A percentile compares a stretch with the other conserved stretches of the same genome.
phyloP scores from a whole-genome alignment of 1,140 invertebrate genomes.

The Drosophila azteca region DNA sequence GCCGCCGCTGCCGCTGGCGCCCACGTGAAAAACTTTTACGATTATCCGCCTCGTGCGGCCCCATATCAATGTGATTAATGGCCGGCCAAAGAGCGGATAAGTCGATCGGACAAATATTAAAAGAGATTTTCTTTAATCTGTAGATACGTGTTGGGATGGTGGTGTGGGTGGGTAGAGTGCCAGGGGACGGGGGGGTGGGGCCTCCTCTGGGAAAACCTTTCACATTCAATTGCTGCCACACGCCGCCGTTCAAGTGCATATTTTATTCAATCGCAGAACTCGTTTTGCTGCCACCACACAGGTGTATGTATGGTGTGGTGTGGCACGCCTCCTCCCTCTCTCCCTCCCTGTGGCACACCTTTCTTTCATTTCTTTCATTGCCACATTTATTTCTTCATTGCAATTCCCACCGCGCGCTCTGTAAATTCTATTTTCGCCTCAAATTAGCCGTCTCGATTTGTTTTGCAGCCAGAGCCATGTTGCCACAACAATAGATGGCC shows the following conservation, averaged over 20 bases:
- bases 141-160: constrained; percentile 1
- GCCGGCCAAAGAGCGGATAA: constrained; percentile 44
- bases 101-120: constrained; percentile 44
- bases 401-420: not conserved
- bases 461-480: constrained; percentile 45
- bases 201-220: constrained; percentile 53
- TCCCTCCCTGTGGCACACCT: constrained; percentile 39
- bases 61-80: constrained; percentile 42
- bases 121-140: constrained; percentile 39
- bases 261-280: constrained; percentile 29
- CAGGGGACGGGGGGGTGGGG: no score
- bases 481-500: constrained; percentile 14
- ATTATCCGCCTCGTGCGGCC: constrained; percentile 37
- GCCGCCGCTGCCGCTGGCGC: constrained; percentile 7
- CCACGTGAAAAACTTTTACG: constrained; percentile 29
- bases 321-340: no score
- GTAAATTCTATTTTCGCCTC: constrained; percentile 25
- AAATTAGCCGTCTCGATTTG: constrained; percentile 67
- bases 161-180: not conserved
- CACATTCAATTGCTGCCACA: constrained; percentile 59
- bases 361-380: constrained; percentile 24
- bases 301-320: not conserved
- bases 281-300: constrained; percentile 8
- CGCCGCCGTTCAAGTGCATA: constrained; percentile 21
- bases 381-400: not conserved